Base-by-base conservation (phyloP, 2,888 invertebrate genomes). In the Mythimna lalbum region DNA sequence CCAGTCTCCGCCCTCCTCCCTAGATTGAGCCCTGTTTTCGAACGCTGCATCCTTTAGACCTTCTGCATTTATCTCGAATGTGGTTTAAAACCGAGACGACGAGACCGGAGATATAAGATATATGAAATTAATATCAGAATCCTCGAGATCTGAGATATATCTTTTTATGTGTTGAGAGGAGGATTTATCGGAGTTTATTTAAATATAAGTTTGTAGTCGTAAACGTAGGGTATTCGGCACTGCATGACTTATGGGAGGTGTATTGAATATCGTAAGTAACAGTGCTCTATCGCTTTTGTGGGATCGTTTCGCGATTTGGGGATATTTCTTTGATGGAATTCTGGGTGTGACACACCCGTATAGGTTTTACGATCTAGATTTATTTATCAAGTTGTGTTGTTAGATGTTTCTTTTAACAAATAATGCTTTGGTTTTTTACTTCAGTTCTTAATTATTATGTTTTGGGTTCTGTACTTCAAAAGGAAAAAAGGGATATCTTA, bases 51-150 rank as follows among this genome's bases (percentile, higher is more conserved):
- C 4, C 6, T 1, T 19, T 17, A 43, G 0, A 27, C 19, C 57
- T 73, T 47, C 70, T 73, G 70, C 3, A 2, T 9, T 2, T 57
- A 3, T 36, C 14, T 23, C 43, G 43, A 43, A 43, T 19, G 27
- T 36, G 77, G 27, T 31, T 71, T 71, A n/a, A 71, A 71, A 60
- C 21, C 73, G 74, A 76, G 67, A 69, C 66, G 68, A n/a, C 43
- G 43, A 43, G 43, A 43, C 47, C 67, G 52, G 69, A 80, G 89
- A 89, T 88, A 85, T 79, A 84, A 86, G 89, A 89, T 88, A 87
- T 87, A 81, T 83, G 87, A 88, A 89, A 89, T 89, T 86, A 89
- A 89, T 89, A 89, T 89, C 83, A 77, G 85, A 87, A 85, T 85
- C 78, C 85, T 65, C 80, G 70, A 81, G 85, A 88, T 86, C 86